These are phyloP conservation scores for Eulimnadia texana DNA, from an alignment of 1,140 invertebrate species.

Conservation along the genomic window DNA sequence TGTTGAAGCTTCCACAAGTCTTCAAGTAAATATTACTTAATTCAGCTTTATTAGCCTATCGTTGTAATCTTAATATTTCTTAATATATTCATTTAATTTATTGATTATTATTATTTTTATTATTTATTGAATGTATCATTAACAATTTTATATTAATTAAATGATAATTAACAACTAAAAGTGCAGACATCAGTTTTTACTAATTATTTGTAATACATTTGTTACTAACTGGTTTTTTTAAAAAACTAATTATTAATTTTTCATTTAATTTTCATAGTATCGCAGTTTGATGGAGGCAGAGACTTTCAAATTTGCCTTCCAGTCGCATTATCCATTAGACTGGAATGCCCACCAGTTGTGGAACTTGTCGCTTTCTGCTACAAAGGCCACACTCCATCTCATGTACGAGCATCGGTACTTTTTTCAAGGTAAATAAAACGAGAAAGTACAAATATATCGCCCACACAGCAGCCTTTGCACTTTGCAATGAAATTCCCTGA, in stretches of 20 bases:
- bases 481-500: too few species aligned
- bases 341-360: constrained; percentile 95
- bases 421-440: constrained; percentile 78
- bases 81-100: background rate
- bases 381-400: constrained; percentile 80
- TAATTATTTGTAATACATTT: too few species aligned
- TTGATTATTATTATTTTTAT: background rate
- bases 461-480: too few species aligned
- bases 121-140: too few species aligned
- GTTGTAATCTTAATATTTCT: background rate
- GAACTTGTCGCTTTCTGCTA: constrained; percentile 75
- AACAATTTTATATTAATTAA: too few species aligned
- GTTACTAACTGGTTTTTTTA: too few species aligned
- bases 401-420: constrained; percentile 91
- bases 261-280: constrained; percentile 37
- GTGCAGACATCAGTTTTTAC: too few species aligned
- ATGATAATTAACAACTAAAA: too few species aligned
- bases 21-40: constrained; percentile 39
- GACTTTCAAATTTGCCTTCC: constrained; percentile 79
- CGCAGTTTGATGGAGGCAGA: constrained; percentile 83
- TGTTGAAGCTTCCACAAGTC: constrained; percentile 83
- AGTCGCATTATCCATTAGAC: constrained; percentile 69
- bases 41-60: too few species aligned
- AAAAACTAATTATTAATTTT: background rate
- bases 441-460: too few species aligned